Conservation (phyloP, 2,797 vertebrate genomes). For the Anableps anableps region DNA sequence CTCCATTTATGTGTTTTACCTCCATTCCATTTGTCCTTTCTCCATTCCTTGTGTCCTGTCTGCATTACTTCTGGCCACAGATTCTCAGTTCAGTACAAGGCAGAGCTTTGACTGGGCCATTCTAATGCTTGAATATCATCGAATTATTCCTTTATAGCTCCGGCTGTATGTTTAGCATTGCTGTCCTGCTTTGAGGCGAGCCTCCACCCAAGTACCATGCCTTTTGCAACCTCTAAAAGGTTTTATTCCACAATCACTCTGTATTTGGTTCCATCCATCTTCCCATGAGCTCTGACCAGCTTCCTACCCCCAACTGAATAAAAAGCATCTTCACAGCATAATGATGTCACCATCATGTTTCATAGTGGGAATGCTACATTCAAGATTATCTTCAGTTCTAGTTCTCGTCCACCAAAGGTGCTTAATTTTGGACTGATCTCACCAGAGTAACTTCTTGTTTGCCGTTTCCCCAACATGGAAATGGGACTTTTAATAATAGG, state of each 20-base stretch:
- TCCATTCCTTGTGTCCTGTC: neutral
- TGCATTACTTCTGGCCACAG: neutral
- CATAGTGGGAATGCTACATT: neutral
- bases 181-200: neutral
- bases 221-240: neutral
- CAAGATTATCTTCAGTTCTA: neutral
- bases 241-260: neutral
- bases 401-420: neutral
- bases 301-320: neutral
- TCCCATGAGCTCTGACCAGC: neutral
- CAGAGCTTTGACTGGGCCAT: neutral
- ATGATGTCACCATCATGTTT: neutral
- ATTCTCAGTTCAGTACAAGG: neutral
- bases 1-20: neutral
- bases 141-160: neutral
- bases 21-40: neutral
- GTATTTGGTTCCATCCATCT: neutral
- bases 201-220: neutral
- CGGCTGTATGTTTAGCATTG: neutral
- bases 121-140: neutral
- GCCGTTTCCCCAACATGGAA: neutral
- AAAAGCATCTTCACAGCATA: neutral
- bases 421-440: too few species aligned
- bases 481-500: neutral
- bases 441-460: too few species aligned